A percentile compares a stretch with the other conserved stretches of the same genome.
Evolutionary conservation across 2,888 invertebrate genomes (phyloP).

Genomic region (Cheilosia pagana): DNA sequence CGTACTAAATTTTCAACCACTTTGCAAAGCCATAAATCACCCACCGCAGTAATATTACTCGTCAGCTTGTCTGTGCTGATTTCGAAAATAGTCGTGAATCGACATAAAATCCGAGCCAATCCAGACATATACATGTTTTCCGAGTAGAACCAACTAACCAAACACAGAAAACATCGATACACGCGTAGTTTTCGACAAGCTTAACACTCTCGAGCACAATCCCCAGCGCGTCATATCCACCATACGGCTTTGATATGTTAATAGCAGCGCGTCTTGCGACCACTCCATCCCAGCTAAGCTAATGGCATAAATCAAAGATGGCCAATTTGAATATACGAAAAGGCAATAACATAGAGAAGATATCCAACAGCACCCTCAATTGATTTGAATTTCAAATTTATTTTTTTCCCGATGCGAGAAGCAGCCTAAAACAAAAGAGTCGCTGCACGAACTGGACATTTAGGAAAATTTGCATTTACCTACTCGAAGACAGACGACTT

Average conservation of each 20-base stretch:
- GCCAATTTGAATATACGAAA: conserved; percentile 73
- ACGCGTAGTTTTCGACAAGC: conserved; percentile 35
- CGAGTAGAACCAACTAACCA: not conserved
- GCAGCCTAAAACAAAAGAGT: conserved; percentile 61
- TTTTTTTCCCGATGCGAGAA: not conserved
- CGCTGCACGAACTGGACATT: conserved; percentile 55
- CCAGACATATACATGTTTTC: conserved; percentile 53
- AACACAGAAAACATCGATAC: conserved; percentile 28
- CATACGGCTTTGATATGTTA: conserved; percentile 72
- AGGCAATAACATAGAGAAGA: conserved; percentile 66
- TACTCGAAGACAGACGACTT: conserved; percentile 61
- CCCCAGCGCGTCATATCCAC: conserved; percentile 53
- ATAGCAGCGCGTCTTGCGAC: conserved; percentile 33
- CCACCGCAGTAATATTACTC: conserved; percentile 29
- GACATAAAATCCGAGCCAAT: conserved; percentile 55
- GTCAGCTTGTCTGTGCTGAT: conserved; percentile 29
- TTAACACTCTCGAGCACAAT: conserved; percentile 24
- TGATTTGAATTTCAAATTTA: conserved; percentile 74
- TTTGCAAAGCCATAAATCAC: conserved; percentile 57
- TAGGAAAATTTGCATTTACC: conserved; percentile 71
- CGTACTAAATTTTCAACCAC: conserved; percentile 60
- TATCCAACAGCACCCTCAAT: conserved; percentile 74
- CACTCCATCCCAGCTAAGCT: conserved; percentile 25
- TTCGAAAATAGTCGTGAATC: not conserved
- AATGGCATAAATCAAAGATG: conserved; percentile 75